Evolutionary conservation across 2,797 vertebrate genomes (phyloP).

Genomic region (Pangasius krempfi): DNA sequence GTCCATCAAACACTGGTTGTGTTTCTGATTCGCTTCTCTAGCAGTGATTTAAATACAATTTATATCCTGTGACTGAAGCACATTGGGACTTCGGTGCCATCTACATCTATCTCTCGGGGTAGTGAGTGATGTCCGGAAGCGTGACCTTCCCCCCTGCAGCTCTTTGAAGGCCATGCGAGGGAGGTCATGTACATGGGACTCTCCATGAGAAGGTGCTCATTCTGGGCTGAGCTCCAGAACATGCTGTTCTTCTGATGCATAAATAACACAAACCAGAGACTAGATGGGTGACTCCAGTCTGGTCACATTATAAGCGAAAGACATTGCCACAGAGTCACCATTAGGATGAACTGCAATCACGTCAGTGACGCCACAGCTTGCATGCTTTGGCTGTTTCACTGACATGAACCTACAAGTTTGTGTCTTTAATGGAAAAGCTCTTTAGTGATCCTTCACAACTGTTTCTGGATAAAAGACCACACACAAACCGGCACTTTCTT

Average conservation of each 20-base stretch:
- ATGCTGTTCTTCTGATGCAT: slow-evolving; percentile 34
- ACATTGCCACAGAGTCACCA: neutral
- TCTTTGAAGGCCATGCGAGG: slow-evolving; percentile 56
- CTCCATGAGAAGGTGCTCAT: slow-evolving; percentile 53
- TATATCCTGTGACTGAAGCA: slow-evolving; percentile 7
- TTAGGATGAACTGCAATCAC: slow-evolving; percentile 9
- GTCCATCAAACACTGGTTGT: neutral
- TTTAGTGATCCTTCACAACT: neutral
- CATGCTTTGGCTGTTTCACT: slow-evolving; percentile 13
- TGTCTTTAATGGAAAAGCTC: neutral
- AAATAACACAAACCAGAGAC: slow-evolving; percentile 20
- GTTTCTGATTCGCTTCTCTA: slow-evolving; percentile 11
- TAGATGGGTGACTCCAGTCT: slow-evolving; percentile 1
- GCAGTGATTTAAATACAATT: neutral
- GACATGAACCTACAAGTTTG: slow-evolving; percentile 17
- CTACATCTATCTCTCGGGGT: neutral
- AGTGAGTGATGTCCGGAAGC: slow-evolving; percentile 32
- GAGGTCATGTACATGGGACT: slow-evolving; percentile 48
- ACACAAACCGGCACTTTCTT: slow-evolving; percentile 14
- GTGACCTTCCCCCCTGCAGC: slow-evolving; percentile 13
- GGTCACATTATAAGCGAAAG: slow-evolving; percentile 7
- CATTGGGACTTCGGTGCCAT: slow-evolving; percentile 12
- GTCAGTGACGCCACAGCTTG: neutral
- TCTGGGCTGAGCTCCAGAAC: slow-evolving; percentile 64
- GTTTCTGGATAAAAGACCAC: slow-evolving; percentile 23